Evolutionary conservation across 2,113 vertebrate species (phyloP), one percentile per base, ranked within the genome.

Genomic region (Perca flavescens): DNA sequence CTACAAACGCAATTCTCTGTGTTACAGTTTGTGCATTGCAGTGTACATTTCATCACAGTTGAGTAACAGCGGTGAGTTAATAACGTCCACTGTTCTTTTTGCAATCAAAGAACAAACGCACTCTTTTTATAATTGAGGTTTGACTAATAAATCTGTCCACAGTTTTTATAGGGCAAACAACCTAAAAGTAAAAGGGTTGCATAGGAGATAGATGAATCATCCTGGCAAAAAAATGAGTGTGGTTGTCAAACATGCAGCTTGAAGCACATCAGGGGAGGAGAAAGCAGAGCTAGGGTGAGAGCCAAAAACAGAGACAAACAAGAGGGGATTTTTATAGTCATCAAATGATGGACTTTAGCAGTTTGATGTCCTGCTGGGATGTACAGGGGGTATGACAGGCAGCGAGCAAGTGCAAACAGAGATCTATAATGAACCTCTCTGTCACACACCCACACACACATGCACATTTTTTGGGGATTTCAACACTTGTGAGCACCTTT

Each of bases 321-420:
- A 62, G 31, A 67, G 65, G 36, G 65, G 69, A 13, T 66, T 66
- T 89, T 76, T 82, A 82, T 14, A 74, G 72, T 60, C 74, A 80
- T 64, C 31, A 85, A 76, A 87, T 69, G 74, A 63, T 85, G 86
- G 88, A 92, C 90, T 89, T 93, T 61, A 72, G 80, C 56, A 64
- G 64, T 84, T 74, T 80, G 77, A 78, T 22, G 21, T 62, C 66
- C 56, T 61, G 84, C 84, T 89, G 83, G 61, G 82, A 86, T 61
- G 79, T 53, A 36, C 43, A 50, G 52, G 31, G 57, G 36, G 47
- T 28, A 31, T 66, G 31, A 78, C 16, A n/a, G 74, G 65, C 81
- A 82, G 71, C 22, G 2, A 75, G 80, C 14, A 6, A 36, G 28
- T 36, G 22, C 68, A 61, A 80, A 84, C 79, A 85, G 49, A 83